phyloP scores from a whole-genome alignment of 2,888 invertebrate species.

The Eulithis testata region DNA sequence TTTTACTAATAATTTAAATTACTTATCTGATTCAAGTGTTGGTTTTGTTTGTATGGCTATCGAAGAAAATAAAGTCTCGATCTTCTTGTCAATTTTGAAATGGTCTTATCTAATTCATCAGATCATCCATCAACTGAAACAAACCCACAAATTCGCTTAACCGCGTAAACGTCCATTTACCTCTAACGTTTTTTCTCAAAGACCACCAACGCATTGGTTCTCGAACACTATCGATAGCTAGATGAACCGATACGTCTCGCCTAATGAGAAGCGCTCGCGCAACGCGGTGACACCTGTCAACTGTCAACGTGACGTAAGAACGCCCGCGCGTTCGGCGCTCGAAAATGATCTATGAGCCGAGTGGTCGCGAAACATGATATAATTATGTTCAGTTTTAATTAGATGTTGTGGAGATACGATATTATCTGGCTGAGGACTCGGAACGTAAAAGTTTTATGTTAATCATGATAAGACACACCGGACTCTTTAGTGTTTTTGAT shows the following conservation, averaged over 20 bases:
- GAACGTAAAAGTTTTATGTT: slow-evolving; percentile 18
- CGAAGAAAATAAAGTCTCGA: too few relatives aligned
- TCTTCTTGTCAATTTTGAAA: neutral
- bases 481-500: neutral
- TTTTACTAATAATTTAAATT: neutral
- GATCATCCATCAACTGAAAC: slow-evolving; percentile 41
- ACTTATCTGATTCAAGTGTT: too few relatives aligned
- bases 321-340: slow-evolving; percentile 66
- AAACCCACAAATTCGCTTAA: slow-evolving; percentile 57
- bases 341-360: slow-evolving; percentile 64
- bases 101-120: slow-evolving; percentile 22
- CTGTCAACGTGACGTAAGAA: slow-evolving; percentile 71
- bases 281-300: slow-evolving; percentile 80
- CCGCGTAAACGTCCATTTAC: slow-evolving; percentile 67
- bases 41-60: too few relatives aligned
- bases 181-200: slow-evolving; percentile 54
- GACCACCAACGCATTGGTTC: slow-evolving; percentile 76
- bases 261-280: slow-evolving; percentile 67
- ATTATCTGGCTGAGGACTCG: slow-evolving; percentile 34
- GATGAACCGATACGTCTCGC: slow-evolving; percentile 70
- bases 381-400: slow-evolving; percentile 66
- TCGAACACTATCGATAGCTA: slow-evolving; percentile 75
- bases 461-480: slow-evolving; percentile 4
- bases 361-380: slow-evolving; percentile 78
- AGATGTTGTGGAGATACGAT: slow-evolving; percentile 51